These are phyloP conservation scores for Botia kubotai DNA, from an alignment of 2,797 vertebrate species.

Conservation along the genomic window DNA sequence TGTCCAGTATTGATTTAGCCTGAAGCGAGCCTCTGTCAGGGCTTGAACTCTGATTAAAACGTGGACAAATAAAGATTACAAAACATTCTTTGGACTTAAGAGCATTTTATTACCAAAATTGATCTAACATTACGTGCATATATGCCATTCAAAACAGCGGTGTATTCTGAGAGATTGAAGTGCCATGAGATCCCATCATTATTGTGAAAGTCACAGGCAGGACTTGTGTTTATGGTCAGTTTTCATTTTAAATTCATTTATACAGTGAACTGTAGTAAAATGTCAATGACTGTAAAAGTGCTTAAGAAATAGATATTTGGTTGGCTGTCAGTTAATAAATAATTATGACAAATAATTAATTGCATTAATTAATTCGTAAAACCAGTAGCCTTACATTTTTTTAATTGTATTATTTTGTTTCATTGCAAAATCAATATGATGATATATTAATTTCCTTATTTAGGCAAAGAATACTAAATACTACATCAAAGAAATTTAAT, in stretches of 20 bases:
- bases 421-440: too few relatives aligned
- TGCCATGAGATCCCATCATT: neutral
- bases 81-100: slow-evolving; percentile 43
- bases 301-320: too few relatives aligned
- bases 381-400: too few relatives aligned
- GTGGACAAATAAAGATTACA: slow-evolving; percentile 50
- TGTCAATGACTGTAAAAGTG: too few relatives aligned
- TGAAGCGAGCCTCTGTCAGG: slow-evolving; percentile 30
- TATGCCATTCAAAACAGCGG: neutral
- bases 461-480: too few relatives aligned
- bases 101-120: neutral
- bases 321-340: too few relatives aligned
- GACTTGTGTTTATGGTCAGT: neutral
- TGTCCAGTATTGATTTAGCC: slow-evolving; percentile 51
- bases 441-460: too few relatives aligned
- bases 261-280: neutral
- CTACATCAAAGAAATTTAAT: too few relatives aligned
- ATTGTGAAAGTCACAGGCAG: neutral
- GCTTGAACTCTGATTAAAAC: slow-evolving; percentile 41
- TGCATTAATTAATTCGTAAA: too few relatives aligned
- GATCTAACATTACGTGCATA: neutral
- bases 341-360: too few relatives aligned
- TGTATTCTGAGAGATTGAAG: neutral
- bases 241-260: neutral
- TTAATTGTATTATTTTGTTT: too few relatives aligned